Evolutionary conservation across 2,113 vertebrate genomes (phyloP), one percentile per base, ranked within the genome.

Genomic region (Xiphias gladius): DNA sequence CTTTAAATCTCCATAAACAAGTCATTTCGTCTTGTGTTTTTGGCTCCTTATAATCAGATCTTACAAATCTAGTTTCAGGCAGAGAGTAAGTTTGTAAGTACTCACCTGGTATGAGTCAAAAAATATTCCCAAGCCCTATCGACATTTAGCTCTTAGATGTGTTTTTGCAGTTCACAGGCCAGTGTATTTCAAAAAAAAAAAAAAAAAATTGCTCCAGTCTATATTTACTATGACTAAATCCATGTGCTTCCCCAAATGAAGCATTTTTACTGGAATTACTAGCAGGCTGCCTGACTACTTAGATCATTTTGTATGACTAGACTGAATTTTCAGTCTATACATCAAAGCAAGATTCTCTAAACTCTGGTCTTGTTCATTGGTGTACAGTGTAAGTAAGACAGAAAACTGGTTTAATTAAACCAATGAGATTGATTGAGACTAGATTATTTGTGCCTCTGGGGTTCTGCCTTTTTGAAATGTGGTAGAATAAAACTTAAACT

Each of bases 271-370:
- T 57, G 24, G 54, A 57, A 28, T 20, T 20, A 26, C 22, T 24
- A 26, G 2, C 10, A n/a, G 35, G 2, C 35, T 39, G 4, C 19
- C 3, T 20, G 12, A 37, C 19, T n/a, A 22, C 26, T 32, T 20
- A 3, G 50, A 52, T n/a, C 4, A 32, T 35, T 37, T 11, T 22
- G 58, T 41, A 30, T 48, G 52, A 19, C 35, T 57, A 22, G 24
- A 59, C 58, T 35, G 13, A 12, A 73, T 73, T 73, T 73, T 73
- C 16, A 61, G 26, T 35, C 43, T 35, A 7, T 35, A 50, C 28
- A 61, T 28, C 11, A 73, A 17, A 30, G 67, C 20, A n/a, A 35
- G 20, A 26, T 55, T 37, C 12, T 37, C 7, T 17, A 37, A 35
- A 24, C 65, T 48, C 12, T 22, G 48, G 3, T 24, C 26, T 69